Evolutionary conservation across 2,888 invertebrate genomes (phyloP).

Genomic region (Cheilosia grossa): DNA sequence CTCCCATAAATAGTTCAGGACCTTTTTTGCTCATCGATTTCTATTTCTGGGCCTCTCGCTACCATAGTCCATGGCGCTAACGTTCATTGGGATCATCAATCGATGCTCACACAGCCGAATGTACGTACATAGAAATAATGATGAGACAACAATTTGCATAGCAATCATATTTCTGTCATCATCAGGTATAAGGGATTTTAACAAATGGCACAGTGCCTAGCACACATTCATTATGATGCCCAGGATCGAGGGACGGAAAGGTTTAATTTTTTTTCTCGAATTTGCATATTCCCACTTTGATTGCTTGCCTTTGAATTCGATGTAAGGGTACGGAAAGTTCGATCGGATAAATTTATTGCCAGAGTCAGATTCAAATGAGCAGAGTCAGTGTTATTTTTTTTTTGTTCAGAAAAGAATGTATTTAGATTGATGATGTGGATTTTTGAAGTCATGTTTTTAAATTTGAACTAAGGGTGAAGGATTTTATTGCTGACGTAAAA

Average conservation of each 20-base stretch:
- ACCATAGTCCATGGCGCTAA: neutral
- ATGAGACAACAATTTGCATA: conserved; percentile 70
- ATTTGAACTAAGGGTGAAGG: no score
- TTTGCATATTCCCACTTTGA: conserved; percentile 35
- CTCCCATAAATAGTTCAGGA: conserved; percentile 71
- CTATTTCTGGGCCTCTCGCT: conserved; percentile 33
- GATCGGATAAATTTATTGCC: conserved; percentile 50
- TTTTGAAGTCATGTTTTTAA: no score
- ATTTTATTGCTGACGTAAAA: no score
- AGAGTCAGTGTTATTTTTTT: conserved; percentile 47
- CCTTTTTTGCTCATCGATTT: conserved; percentile 50
- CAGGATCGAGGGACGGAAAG: conserved; percentile 1
- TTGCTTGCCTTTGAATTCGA: conserved; percentile 42
- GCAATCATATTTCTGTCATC: conserved; percentile 74
- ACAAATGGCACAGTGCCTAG: conserved; percentile 62
- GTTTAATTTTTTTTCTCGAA: conserved; percentile 4
- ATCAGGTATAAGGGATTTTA: conserved; percentile 67
- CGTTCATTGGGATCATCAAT: no score
- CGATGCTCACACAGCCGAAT: neutral
- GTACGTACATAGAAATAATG: conserved; percentile 51
- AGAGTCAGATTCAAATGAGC: conserved; percentile 55
- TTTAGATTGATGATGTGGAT: no score
- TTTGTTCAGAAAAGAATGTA: neutral
- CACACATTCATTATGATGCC: conserved; percentile 42
- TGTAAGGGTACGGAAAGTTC: conserved; percentile 30